Base-by-base conservation (phyloP, 2,113 vertebrate genomes). In the Stictonetta naevosa region DNA sequence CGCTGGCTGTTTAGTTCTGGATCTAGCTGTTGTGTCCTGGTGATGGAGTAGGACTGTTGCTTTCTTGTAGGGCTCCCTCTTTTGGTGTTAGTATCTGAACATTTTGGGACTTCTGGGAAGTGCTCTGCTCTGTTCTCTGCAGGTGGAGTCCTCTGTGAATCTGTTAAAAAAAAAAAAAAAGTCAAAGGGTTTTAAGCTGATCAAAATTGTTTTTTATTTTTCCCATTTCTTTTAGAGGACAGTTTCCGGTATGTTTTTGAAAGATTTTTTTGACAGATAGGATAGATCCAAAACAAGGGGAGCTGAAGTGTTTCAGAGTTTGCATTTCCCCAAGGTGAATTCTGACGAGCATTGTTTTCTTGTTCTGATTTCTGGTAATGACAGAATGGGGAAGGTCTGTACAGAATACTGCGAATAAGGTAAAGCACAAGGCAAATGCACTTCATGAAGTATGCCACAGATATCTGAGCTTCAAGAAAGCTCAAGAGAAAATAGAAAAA, bases 31-130 rank as follows among this genome's bases (percentile, higher is more conserved):
- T 75, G 21, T 82, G 89, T 87, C 16, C 4, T 0, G 0, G 14
- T 0, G 0, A 67, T 53, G 40, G 23, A 66, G 48, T n/a, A 36
- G 46, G 38, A 28, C 58, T 59, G 25, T 29, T 90, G 25, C 48
- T 76, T 92, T 88, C 46, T 63, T 5, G 60, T 75, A 42, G n/a
- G 31, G 34, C 40, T 81, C 8, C 31, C 5, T 44, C 28, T 48
- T 46, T 34, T 42, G 29, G 4, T 1, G 2, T 76, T 67, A 8
- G 52, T 0, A 0, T 56, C 59, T 1, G 2, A 40, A 64, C n/a
- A 15, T 66, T 29, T 25, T 18, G 42, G 73, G 71, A 34, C 12
- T 21, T 77, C 17, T 4, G 52, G 36, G 8, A 56, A 67, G 12
- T 0, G 0, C 46, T 83, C 48, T 68, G 12, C 33, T 50, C 48